phyloP scores from a whole-genome alignment of 2,113 vertebrate genomes.

The Oncorhynchus mykiss region DNA sequence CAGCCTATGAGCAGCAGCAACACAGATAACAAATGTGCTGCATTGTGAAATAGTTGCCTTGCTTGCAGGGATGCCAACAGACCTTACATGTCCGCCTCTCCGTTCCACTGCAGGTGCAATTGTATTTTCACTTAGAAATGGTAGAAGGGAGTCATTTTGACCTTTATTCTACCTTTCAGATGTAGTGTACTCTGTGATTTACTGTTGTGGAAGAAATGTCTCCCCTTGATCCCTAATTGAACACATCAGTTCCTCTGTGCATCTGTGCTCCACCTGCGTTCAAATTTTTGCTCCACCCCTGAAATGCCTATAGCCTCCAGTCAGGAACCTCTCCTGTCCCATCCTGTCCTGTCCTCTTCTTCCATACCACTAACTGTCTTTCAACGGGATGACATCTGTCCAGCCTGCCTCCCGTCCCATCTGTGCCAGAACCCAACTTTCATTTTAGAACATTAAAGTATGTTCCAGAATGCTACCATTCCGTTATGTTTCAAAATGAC shows the following conservation, averaged over 20 bases:
- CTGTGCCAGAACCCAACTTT: no score
- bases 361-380: no score
- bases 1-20: not conserved
- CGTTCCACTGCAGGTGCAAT: not conserved
- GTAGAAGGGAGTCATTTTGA: not conserved
- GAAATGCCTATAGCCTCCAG: no score
- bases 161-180: not conserved
- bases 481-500: no score
- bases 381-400: no score
- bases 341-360: no score
- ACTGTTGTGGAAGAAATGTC: not conserved
- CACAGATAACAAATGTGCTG: not conserved
- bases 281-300: not conserved
- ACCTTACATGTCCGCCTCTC: not conserved
- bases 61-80: not conserved
- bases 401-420: no score
- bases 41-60: not conserved
- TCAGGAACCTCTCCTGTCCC: no score
- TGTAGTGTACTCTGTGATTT: not conserved
- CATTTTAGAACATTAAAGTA: no score
- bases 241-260: not conserved
- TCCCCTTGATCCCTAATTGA: not conserved
- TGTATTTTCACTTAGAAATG: not conserved
- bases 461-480: no score
- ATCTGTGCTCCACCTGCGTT: not conserved